Evolutionary conservation across 2,888 invertebrate genomes (phyloP).

Genomic region (Hoplodrina blanda): DNA sequence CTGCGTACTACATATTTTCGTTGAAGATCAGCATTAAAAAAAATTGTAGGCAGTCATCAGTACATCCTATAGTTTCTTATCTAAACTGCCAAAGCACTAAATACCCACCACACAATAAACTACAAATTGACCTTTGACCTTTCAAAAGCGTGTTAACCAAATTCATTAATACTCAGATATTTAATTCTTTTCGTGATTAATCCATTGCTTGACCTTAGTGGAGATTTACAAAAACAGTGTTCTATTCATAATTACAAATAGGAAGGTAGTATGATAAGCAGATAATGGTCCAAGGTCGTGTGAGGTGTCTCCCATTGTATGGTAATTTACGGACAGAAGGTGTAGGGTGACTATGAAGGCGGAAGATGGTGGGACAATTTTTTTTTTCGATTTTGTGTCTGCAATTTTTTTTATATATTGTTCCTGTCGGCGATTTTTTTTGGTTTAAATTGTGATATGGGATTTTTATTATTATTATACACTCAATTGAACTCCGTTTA

Average conservation of each 20-base stretch:
- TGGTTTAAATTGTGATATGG: too few species aligned
- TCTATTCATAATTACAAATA: slow-evolving; percentile 70
- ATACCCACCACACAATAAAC: neutral
- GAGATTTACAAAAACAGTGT: slow-evolving; percentile 46
- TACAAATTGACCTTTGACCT: slow-evolving; percentile 10
- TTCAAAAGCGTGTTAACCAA: slow-evolving; percentile 20
- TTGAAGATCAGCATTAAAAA: too few species aligned
- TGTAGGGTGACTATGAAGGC: slow-evolving; percentile 38
- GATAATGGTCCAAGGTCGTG: slow-evolving; percentile 70
- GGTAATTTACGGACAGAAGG: slow-evolving; percentile 60
- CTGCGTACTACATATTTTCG: too few species aligned
- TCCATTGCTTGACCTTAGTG: slow-evolving; percentile 34
- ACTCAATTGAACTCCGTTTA: too few species aligned
- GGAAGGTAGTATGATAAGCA: slow-evolving; percentile 70
- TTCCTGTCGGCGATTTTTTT: too few species aligned
- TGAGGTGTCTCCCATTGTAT: slow-evolving; percentile 69
- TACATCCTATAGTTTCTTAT: neutral
- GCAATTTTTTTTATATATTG: too few species aligned
- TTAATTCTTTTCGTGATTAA: slow-evolving; percentile 29
- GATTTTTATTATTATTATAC: too few species aligned
- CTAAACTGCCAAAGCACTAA: slow-evolving; percentile 1
- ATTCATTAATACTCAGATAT: slow-evolving; percentile 24
- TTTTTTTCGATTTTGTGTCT: neutral
- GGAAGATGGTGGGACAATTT: slow-evolving; percentile 12
- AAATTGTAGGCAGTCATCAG: too few species aligned